Evolutionary conservation across 1,140 invertebrate genomes (phyloP), one percentile per base, ranked within the genome.

Genomic region (Brachystomella parvula): DNA sequence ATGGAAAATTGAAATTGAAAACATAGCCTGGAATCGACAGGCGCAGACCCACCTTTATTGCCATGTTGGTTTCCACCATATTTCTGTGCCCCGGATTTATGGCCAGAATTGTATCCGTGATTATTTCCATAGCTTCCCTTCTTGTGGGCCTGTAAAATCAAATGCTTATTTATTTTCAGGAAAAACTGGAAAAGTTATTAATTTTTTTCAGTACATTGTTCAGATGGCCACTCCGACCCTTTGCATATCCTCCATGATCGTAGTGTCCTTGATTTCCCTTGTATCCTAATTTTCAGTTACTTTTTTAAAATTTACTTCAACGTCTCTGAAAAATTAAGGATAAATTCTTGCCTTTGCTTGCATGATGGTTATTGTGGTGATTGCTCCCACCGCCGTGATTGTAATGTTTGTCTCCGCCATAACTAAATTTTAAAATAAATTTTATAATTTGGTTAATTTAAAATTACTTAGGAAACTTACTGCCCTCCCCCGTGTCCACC

Each of bases 31-130:
- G 9, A n/a, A n/a, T 44, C n/a, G 3, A 9, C 9, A 17, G 24
- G 49, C 6, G 24, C 24, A 21, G 9, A 56, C 12, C 6, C 92
- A 87, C 77, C 49, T 26, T 56, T 56, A 21, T 15, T 21, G 24
- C 49, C 39, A n/a, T 44, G 39, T 9, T 44, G 39, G n/a, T 44
- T 44, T 9, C 39, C 39, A n/a, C 39, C 39, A n/a, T 44, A 44
- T n/a, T 44, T 44, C n/a, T 44, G 39, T 44, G 39, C 39, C n/a
- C 39, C 39, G n/a, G 39, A 44, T 44, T 44, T 44, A n/a, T 44
- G 39, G 9, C 39, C 39, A 44, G 39, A 44, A 44, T 44, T 44
- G 39, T 44, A 44, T 12, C 9, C 39, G 9, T 44, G 9, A n/a
- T 44, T 44, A n/a, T n/a, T 44, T n/a, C 39, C 39, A n/a, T 44